Percentiles rank a stretch among this genome's conserved stretches.
These are phyloP conservation scores for Mycalesis mineus DNA, from an alignment of 2,888 invertebrate genomes.

Conservation along the genomic window DNA sequence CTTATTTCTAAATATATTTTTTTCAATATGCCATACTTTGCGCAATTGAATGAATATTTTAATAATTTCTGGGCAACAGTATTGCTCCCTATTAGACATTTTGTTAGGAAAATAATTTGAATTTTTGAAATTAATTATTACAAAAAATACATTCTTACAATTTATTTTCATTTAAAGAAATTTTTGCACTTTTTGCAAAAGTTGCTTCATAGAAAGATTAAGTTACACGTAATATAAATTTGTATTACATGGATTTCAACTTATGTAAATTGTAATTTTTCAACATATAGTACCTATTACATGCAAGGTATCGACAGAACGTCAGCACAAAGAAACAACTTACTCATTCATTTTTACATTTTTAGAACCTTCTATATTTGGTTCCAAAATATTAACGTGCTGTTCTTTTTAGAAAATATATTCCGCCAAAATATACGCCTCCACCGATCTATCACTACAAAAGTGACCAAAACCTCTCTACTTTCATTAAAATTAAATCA, in stretches of 20 bases:
- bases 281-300: background rate
- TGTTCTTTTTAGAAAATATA: conserved; percentile 21
- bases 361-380: conserved; percentile 25
- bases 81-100: too few relatives aligned
- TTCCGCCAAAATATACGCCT: conserved; percentile 32
- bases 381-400: background rate
- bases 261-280: background rate
- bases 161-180: too few relatives aligned
- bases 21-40: too few relatives aligned
- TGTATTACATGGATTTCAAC: background rate
- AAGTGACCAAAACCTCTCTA: conserved; percentile 22
- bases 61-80: too few relatives aligned
- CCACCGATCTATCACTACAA: conserved; percentile 27
- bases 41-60: too few relatives aligned
- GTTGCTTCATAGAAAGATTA: too few relatives aligned
- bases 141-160: too few relatives aligned
- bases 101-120: too few relatives aligned
- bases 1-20: too few relatives aligned
- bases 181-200: too few relatives aligned
- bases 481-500: conserved; percentile 15
- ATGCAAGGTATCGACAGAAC: background rate
- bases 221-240: background rate
- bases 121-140: too few relatives aligned
- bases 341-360: conserved; percentile 26
- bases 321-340: conserved; percentile 29